phyloP scores from a whole-genome alignment of 1,140 invertebrate genomes.

The Leptopilina clavipes region DNA sequence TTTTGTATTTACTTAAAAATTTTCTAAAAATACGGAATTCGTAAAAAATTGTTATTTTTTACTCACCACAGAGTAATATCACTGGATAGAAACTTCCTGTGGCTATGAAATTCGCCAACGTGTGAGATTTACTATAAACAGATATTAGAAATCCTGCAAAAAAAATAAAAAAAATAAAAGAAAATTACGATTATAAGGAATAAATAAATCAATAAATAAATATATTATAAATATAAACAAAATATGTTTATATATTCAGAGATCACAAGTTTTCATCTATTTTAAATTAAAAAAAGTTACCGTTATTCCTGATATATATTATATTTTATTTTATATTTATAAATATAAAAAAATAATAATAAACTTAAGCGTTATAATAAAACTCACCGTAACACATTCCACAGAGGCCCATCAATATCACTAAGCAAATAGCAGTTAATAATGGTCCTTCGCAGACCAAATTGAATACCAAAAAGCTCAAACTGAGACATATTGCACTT shows the following conservation, averaged over 20 bases:
- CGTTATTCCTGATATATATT: too few relatives aligned
- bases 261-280: too few relatives aligned
- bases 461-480: conserved; percentile 78
- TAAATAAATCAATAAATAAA: not conserved
- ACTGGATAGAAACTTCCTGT: conserved; percentile 92
- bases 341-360: not conserved
- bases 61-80: conserved; percentile 85
- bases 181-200: not conserved
- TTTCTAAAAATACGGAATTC: too few relatives aligned
- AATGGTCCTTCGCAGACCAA: conserved; percentile 79
- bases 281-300: too few relatives aligned
- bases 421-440: conserved; percentile 74
- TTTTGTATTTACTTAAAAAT: too few relatives aligned
- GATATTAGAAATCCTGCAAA: conserved; percentile 85
- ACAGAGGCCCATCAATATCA: conserved; percentile 79
- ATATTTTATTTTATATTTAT: conserved; percentile 9
- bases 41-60: not conserved
- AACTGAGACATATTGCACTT: conserved; percentile 77
- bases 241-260: too few relatives aligned
- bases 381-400: conserved; percentile 83
- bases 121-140: conserved; percentile 84
- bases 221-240: too few relatives aligned
- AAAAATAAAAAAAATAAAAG: conserved; percentile 38
- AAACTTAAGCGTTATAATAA: too few relatives aligned
- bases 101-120: conserved; percentile 87